Conservation (phyloP, 2,113 vertebrate genomes). For the Opisthocomus hoazin region DNA sequence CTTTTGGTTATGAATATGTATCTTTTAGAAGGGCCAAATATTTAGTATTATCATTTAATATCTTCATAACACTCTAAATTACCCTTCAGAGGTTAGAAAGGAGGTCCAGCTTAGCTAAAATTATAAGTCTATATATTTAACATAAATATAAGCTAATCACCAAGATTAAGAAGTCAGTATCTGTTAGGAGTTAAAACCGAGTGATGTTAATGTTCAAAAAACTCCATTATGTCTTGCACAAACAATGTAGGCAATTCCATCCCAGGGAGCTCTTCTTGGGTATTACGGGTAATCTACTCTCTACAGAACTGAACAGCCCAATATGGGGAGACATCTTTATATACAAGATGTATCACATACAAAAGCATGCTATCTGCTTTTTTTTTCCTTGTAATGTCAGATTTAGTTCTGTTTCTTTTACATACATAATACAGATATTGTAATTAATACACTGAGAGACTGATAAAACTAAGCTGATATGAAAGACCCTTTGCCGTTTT, state of each 20-base stretch:
- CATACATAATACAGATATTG: neutral
- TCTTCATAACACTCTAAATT: neutral
- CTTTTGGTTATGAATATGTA: neutral
- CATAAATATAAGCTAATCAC: neutral
- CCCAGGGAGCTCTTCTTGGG: neutral
- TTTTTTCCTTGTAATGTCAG: neutral
- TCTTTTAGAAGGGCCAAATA: neutral
- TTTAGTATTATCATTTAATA: neutral
- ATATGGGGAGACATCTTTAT: neutral
- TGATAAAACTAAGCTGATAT: neutral
- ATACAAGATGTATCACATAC: neutral
- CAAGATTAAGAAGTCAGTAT: neutral
- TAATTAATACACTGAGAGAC: neutral
- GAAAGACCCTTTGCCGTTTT: neutral
- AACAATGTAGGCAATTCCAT: constrained; percentile 9
- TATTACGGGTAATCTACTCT: neutral
- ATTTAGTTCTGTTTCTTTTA: constrained; percentile 6
- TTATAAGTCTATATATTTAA: neutral
- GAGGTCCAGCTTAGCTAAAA: neutral
- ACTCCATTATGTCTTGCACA: neutral
- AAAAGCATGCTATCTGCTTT: constrained; percentile 1
- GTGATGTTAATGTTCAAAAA: constrained; percentile 4
- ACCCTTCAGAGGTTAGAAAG: neutral
- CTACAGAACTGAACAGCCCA: neutral
- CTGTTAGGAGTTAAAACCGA: constrained; percentile 3